phyloP scores from a whole-genome alignment of 23 tunicate genomes.

The Ascidia mentula region DNA sequence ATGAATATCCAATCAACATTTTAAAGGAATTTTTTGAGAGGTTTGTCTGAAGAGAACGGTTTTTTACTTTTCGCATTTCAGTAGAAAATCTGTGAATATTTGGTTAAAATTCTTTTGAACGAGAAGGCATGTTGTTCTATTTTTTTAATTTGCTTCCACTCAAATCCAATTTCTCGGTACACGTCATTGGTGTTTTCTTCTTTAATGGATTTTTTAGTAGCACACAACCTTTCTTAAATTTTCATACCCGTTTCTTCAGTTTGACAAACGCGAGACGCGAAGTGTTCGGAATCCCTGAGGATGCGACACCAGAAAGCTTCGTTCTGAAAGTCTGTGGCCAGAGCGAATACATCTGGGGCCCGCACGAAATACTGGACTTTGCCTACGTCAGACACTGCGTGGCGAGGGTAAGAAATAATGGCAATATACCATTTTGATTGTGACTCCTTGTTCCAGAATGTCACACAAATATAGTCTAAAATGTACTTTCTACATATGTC shows the following conservation, averaged over 20 bases:
- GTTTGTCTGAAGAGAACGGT: conserved; percentile 24
- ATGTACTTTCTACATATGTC: too few species aligned
- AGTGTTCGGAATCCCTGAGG: conserved; percentile 69
- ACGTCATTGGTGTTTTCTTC: too few species aligned
- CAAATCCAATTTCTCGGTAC: too few species aligned
- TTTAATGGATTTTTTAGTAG: not conserved
- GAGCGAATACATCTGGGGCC: conserved; percentile 83
- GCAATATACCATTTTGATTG: too few species aligned
- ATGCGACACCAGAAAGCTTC: conserved; percentile 28
- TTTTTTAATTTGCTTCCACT: too few species aligned
- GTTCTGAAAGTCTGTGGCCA: conserved; percentile 79
- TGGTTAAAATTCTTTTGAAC: not conserved
- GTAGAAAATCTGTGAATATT: too few species aligned
- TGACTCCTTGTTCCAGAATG: too few species aligned
- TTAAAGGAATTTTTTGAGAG: conserved; percentile 59
- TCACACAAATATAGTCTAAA: too few species aligned
- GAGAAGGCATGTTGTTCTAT: not conserved
- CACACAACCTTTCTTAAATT: not conserved
- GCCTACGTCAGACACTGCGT: conserved; percentile 68
- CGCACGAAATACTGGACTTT: conserved; percentile 74
- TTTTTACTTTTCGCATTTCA: too few species aligned
- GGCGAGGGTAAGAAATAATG: conserved; percentile 85
- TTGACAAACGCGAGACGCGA: conserved; percentile 50
- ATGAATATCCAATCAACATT: conserved; percentile 44
- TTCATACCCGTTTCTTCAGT: conserved; percentile 6